phyloP scores from a whole-genome alignment of 2,888 invertebrate genomes.

The Eumerus sabulonum region DNA sequence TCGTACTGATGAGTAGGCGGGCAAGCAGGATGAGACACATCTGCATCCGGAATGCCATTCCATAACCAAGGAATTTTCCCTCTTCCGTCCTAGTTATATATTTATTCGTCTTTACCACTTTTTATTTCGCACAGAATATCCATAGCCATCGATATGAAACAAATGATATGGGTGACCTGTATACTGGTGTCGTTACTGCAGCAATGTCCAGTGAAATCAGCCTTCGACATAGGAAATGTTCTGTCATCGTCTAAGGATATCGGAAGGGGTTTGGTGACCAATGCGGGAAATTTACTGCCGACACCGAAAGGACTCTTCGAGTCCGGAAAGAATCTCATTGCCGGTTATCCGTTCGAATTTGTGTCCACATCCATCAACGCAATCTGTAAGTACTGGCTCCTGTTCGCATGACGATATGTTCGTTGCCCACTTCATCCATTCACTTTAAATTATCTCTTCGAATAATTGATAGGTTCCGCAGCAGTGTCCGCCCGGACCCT shows the following conservation, averaged over 20 bases:
- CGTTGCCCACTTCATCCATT: not conserved
- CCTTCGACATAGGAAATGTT: conserved; percentile 65
- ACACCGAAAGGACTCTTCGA: conserved; percentile 72
- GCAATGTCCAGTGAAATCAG: too few relatives aligned
- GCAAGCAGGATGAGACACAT: too few relatives aligned
- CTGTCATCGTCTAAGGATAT: conserved; percentile 71
- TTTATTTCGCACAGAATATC: too few relatives aligned
- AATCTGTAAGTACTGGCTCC: conserved; percentile 77
- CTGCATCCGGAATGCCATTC: too few relatives aligned
- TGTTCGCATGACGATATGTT: not conserved
- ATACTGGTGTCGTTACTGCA: too few relatives aligned
- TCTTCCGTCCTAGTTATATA: too few relatives aligned
- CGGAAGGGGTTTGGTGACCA: conserved; percentile 70
- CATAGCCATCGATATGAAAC: too few relatives aligned
- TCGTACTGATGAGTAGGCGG: too few relatives aligned
- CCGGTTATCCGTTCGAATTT: conserved; percentile 76
- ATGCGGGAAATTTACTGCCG: conserved; percentile 62
- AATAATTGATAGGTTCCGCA: conserved; percentile 72
- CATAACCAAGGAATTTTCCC: too few relatives aligned
- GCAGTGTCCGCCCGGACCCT: conserved; percentile 73
- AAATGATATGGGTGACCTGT: too few relatives aligned
- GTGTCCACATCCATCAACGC: conserved; percentile 73
- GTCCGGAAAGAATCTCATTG: conserved; percentile 75
- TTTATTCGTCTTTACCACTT: too few relatives aligned
- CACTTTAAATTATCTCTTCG: too few relatives aligned